Conservation (phyloP, 1,140 invertebrate species). For the Acromyrmex echinatior region DNA sequence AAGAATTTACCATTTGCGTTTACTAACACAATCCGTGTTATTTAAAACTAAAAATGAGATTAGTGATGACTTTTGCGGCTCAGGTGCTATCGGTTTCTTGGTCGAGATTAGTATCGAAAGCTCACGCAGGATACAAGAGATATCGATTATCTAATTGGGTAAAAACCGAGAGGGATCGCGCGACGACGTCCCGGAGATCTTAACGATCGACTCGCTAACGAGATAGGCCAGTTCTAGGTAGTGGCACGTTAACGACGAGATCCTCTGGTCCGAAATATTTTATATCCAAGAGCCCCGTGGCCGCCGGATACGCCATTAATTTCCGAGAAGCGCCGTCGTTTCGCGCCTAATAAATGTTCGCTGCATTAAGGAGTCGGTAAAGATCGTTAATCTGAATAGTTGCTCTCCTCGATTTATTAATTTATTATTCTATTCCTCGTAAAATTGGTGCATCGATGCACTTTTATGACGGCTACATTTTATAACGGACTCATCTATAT, state of each 20-base stretch:
- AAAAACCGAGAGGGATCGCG: conserved; percentile 72
- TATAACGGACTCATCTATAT: background rate
- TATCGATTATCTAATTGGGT: conserved; percentile 79
- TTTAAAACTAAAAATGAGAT: conserved; percentile 25
- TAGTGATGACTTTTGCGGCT: background rate
- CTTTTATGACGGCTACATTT: conserved; percentile 51
- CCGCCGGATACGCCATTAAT: conserved; percentile 74
- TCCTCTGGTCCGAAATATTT: conserved; percentile 75
- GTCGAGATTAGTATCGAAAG: conserved; percentile 65
- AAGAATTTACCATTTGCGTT: background rate
- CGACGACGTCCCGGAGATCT: conserved; percentile 75
- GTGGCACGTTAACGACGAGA: conserved; percentile 72
- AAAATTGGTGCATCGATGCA: conserved; percentile 62
- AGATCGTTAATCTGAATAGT: conserved; percentile 63
- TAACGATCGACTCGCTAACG: conserved; percentile 78
- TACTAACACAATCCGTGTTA: background rate
- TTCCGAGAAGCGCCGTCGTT: conserved; percentile 73
- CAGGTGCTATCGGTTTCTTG: background rate
- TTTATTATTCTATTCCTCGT: conserved; percentile 75
- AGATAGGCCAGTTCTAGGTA: conserved; percentile 79
- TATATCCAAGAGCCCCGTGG: conserved; percentile 68
- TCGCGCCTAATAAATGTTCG: conserved; percentile 76
- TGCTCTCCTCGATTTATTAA: conserved; percentile 75
- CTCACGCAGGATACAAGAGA: conserved; percentile 47
- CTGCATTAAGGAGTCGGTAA: conserved; percentile 50